Base-by-base conservation (phyloP, 2,888 invertebrate genomes). In the Heliothis peltigera region DNA sequence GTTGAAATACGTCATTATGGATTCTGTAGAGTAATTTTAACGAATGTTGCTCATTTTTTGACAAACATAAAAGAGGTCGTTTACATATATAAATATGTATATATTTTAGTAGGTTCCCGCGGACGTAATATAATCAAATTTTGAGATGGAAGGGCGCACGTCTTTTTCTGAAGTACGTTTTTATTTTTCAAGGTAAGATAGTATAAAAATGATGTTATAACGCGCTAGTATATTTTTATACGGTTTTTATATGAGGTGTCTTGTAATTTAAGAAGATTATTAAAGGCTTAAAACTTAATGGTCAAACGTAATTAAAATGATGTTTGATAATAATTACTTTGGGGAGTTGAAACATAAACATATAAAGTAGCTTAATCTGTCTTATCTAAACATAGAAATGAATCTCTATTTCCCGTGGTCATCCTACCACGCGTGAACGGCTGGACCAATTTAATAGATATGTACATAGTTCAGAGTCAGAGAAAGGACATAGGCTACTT, bases 1-100 rank as follows among this genome's bases (percentile, higher is more conserved):
- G 62, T 60, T 75, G 43, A 62, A 73, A 78, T 69, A 73, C 81
- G 69, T 78, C 81, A 75, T 80, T 80, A 80, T 39, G 59, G 25
- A 43, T 53, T 42, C 18, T 70, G 53, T 59, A 57, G 62, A 64
- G 49, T 54, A 64, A 71, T 80, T 79, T 74, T 78, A 76, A 76
- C 66, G 76, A 80, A 54, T 54, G 70, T 69, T 77, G 78, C 65
- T 68, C 78, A 70, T 74, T 77, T 77, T 66, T 62, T 49, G 52
- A 57, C 49, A 19, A 39, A 56, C 51, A 74, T 66, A 71, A 67
- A 70, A 48, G 48, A 49, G 32, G 10, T 51, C 42, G 39, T 51
- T 60, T 8, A 49, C 47, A 4, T 22, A 22, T 28, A 49, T 51
- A 49, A 47, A 4, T 22, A 22, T 28, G 47, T 51, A 28, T 51